A percentile compares a stretch with the other conserved stretches of the same genome.
phyloP scores from a whole-genome alignment of 2,113 vertebrate species.

The Dryoscopus gambensis region DNA sequence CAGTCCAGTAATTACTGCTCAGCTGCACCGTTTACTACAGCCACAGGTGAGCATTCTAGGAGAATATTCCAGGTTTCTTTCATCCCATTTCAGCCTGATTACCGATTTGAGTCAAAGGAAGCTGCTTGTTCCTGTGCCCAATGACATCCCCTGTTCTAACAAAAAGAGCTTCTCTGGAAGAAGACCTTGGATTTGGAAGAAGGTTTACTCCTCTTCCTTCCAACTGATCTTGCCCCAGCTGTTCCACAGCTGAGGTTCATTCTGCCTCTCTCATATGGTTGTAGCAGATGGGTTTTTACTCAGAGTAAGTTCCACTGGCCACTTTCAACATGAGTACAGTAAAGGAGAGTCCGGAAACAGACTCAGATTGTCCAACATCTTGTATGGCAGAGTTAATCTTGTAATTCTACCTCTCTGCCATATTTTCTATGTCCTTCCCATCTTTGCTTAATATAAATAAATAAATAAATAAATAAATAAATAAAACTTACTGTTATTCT shows the following conservation, averaged over 20 bases:
- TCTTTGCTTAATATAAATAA: background rate
- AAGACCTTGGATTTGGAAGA: background rate
- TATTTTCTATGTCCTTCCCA: background rate
- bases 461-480: background rate
- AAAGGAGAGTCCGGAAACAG: background rate
- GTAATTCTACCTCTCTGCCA: background rate
- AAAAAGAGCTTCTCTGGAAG: background rate
- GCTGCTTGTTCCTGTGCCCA: background rate
- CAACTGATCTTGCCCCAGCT: background rate
- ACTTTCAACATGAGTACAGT: background rate
- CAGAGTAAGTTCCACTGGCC: background rate
- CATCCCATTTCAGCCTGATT: background rate
- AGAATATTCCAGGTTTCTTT: background rate
- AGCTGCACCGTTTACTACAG: background rate
- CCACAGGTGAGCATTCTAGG: background rate
- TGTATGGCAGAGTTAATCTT: background rate
- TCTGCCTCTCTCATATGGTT: background rate
- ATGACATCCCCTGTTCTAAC: background rate
- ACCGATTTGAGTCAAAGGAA: background rate
- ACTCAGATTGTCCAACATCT: background rate
- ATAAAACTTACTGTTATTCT: constrained; percentile 87
- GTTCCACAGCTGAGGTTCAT: background rate
- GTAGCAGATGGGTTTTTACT: background rate
- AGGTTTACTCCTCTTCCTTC: background rate
- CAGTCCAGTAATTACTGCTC: background rate